Evolutionary conservation across 2,888 invertebrate species (phyloP).

Genomic region (Pecten maximus): DNA sequence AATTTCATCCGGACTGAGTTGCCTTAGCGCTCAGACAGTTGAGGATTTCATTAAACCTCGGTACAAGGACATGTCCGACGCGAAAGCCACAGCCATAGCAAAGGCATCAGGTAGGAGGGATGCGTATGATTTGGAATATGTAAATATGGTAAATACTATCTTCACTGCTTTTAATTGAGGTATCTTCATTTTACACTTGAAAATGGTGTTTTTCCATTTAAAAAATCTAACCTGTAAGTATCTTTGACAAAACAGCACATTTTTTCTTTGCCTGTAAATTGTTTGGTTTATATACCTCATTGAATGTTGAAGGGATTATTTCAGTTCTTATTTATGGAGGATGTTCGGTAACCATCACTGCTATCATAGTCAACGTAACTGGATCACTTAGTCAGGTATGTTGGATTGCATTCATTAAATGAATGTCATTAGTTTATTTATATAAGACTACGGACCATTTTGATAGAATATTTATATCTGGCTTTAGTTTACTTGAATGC

Average conservation of each 20-base stretch:
- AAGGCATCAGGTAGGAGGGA: conserved; percentile 53
- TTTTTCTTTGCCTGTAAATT: too few relatives aligned
- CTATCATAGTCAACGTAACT: conserved; percentile 46
- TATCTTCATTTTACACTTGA: neutral
- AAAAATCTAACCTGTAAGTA: too few relatives aligned
- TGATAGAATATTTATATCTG: too few relatives aligned
- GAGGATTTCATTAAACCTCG: conserved; percentile 63
- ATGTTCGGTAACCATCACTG: conserved; percentile 41
- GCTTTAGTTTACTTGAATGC: too few relatives aligned
- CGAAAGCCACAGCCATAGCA: conserved; percentile 48
- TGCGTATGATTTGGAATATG: neutral
- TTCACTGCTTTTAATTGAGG: neutral
- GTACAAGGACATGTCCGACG: conserved; percentile 51
- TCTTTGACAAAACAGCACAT: too few relatives aligned
- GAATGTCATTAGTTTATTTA: too few relatives aligned
- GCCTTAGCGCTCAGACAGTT: conserved; percentile 61
- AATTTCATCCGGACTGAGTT: conserved; percentile 63
- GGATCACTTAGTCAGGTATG: conserved; percentile 53
- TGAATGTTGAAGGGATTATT: neutral
- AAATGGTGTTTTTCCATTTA: neutral
- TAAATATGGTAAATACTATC: neutral
- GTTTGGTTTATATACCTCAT: neutral
- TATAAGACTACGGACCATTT: too few relatives aligned
- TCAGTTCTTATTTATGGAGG: conserved; percentile 47
- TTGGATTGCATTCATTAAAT: too few relatives aligned